These are phyloP conservation scores for Phrynocephalus vlangalii DNA, from an alignment of 2,797 vertebrate genomes.

Conservation along the genomic window DNA sequence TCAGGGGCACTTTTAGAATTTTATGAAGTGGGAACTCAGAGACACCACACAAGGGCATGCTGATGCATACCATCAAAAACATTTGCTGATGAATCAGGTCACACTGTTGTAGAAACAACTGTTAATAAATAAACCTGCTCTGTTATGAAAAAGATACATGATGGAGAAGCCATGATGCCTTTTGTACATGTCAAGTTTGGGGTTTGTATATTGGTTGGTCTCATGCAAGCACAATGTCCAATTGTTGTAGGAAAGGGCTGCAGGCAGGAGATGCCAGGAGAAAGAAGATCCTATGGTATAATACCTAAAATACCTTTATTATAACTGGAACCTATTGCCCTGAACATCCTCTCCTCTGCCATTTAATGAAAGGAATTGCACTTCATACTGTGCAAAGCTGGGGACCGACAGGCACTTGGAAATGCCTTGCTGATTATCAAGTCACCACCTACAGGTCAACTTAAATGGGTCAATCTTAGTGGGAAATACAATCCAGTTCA, in stretches of 20 bases:
- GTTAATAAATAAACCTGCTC: neutral
- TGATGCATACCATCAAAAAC: neutral
- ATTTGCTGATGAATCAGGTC: conserved; percentile 11
- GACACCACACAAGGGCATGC: neutral
- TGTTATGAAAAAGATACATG: neutral
- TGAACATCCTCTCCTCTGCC: neutral
- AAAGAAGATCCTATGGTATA: neutral
- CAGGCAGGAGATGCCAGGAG: neutral
- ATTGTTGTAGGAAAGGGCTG: neutral
- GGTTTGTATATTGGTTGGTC: neutral
- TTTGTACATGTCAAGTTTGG: neutral
- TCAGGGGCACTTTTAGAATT: neutral
- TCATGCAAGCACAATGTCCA: neutral
- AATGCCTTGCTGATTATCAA: too few species aligned
- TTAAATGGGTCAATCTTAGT: too few species aligned
- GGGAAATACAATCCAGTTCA: too few species aligned
- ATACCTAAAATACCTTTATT: neutral
- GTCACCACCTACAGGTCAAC: too few species aligned
- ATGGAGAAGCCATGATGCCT: neutral
- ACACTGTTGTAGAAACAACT: neutral
- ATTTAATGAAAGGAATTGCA: neutral
- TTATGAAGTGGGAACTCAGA: neutral
- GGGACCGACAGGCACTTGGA: too few species aligned
- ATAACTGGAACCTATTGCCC: neutral
- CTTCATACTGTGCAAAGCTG: too few species aligned